A percentile compares a stretch with the other conserved stretches of the same genome.
Conservation (phyloP, 2,113 vertebrate species). For the Pholis gunnellus region DNA sequence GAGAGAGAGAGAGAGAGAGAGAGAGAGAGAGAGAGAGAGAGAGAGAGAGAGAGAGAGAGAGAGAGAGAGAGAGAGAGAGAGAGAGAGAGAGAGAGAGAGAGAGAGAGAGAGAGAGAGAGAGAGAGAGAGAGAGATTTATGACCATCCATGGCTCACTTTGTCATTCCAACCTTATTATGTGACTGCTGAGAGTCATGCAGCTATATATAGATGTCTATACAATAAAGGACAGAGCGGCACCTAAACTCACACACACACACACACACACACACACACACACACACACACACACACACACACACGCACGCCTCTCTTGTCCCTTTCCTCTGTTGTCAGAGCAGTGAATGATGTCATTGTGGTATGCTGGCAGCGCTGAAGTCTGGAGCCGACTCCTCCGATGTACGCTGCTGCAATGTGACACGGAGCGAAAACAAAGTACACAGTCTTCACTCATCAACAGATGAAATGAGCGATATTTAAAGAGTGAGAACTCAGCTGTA, state of each 20-base stretch:
- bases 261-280: not conserved
- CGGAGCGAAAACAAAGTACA: not conserved
- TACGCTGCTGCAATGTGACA: not conserved
- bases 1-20: too few relatives aligned
- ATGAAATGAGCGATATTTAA: not conserved
- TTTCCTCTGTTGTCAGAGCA: conserved; percentile 33
- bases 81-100: too few relatives aligned
- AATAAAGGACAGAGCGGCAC: conserved; percentile 58
- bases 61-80: too few relatives aligned
- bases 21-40: too few relatives aligned
- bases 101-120: conserved; percentile 39
- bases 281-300: conserved; percentile 7
- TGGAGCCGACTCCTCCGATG: not conserved
- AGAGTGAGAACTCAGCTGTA: not conserved
- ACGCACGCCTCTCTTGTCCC: not conserved
- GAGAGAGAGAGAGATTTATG: conserved; percentile 61
- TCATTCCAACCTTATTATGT: conserved; percentile 80
- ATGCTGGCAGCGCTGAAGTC: conserved; percentile 4
- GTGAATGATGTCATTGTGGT: conserved; percentile 48
- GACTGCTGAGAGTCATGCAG: conserved; percentile 65
- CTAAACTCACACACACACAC: conserved; percentile 17
- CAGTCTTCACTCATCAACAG: not conserved
- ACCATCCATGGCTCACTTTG: conserved; percentile 72
- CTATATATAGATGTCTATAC: conserved; percentile 79
- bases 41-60: too few relatives aligned